Conservation (phyloP, 2,888 invertebrate genomes). For the Ecdyonurus torrentis region DNA sequence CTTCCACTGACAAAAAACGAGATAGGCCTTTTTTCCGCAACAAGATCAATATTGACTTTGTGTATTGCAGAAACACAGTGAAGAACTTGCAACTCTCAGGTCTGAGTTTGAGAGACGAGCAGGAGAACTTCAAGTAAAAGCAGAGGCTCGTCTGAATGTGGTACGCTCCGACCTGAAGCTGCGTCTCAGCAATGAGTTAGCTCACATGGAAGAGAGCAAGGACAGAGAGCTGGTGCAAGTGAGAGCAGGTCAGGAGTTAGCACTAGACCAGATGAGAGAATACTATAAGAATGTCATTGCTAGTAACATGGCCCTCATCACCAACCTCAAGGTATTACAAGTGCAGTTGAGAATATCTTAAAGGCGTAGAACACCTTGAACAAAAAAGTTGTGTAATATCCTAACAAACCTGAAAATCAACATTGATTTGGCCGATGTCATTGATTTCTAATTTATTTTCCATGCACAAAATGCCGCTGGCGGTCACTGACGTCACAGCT, state of each 20-base stretch:
- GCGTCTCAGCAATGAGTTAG: conserved; percentile 64
- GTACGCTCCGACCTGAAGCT: conserved; percentile 54
- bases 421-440: too few relatives aligned
- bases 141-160: conserved; percentile 54
- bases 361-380: too few relatives aligned
- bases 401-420: too few relatives aligned
- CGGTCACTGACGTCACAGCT: too few relatives aligned
- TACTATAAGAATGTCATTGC: conserved; percentile 91
- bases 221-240: conserved; percentile 69
- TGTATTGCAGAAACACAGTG: conserved; percentile 26
- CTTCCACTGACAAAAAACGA: too few relatives aligned
- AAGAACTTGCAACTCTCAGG: conserved; percentile 37
- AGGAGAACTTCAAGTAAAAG: conserved; percentile 48
- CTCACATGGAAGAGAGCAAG: conserved; percentile 82
- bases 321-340: conserved; percentile 56
- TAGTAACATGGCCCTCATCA: conserved; percentile 81
- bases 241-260: conserved; percentile 62
- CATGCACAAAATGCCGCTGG: too few relatives aligned
- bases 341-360: too few relatives aligned
- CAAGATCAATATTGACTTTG: conserved; percentile 2
- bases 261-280: conserved; percentile 78
- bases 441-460: too few relatives aligned
- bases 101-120: conserved; percentile 47
- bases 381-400: too few relatives aligned
- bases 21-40: too few relatives aligned